These are phyloP conservation scores for Paedocypris sp. DNA, from an alignment of 2,113 vertebrate species.

Conservation along the genomic window DNA sequence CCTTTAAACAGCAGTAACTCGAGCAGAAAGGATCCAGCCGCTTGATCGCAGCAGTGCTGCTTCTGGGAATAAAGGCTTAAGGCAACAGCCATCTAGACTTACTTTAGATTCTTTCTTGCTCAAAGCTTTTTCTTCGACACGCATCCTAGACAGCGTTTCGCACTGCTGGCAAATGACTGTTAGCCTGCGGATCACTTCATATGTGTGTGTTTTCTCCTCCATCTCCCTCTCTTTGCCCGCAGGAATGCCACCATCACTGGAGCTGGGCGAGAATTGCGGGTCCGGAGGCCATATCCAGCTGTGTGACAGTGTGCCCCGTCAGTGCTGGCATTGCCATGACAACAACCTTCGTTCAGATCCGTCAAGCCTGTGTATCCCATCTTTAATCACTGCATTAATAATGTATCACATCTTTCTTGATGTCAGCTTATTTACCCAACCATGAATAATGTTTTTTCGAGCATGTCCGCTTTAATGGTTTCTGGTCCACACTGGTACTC, in stretches of 20 bases:
- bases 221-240: background rate
- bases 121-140: background rate
- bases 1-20: background rate
- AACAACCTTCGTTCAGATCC: conserved; percentile 36
- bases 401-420: conserved; percentile 40
- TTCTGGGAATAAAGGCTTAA: conserved; percentile 1
- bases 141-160: conserved; percentile 16
- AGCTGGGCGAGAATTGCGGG: background rate
- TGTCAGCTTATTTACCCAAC: conserved; percentile 47
- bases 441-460: conserved; percentile 43
- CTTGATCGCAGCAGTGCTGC: background rate
- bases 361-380: conserved; percentile 40
- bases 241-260: background rate
- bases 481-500: conserved; percentile 37
- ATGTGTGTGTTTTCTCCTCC: conserved; percentile 19
- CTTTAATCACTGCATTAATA: conserved; percentile 44
- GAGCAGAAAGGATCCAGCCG: background rate
- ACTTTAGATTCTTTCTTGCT: background rate
- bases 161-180: background rate
- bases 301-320: background rate
- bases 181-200: background rate
- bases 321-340: conserved; percentile 38
- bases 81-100: background rate
- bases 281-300: background rate
- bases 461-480: conserved; percentile 43